Percentiles rank a stretch among this genome's conserved stretches.
phyloP scores from a whole-genome alignment of 2,113 vertebrate species.

The Heterochromis multidens region DNA sequence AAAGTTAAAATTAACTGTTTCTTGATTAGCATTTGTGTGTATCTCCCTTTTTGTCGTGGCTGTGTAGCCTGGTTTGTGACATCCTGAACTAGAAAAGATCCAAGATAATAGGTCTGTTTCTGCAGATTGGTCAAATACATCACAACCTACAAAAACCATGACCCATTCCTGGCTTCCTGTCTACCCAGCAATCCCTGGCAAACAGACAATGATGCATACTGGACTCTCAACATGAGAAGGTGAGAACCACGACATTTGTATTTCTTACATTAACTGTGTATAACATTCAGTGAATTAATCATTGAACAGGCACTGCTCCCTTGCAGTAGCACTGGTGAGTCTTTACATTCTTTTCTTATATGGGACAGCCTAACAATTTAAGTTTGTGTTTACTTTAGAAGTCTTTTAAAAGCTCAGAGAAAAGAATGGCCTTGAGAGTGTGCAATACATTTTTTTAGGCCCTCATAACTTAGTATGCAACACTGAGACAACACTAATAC shows the following conservation, averaged over 20 bases:
- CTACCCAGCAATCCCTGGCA: slow-evolving; percentile 94
- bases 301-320: no score
- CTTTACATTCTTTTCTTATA: background rate
- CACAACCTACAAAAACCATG: slow-evolving; percentile 87
- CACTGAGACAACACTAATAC: no score
- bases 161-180: slow-evolving; percentile 88
- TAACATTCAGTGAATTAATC: background rate
- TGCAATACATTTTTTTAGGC: background rate
- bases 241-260: slow-evolving; percentile 47
- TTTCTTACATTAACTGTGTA: background rate
- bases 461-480: background rate
- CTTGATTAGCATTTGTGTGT: background rate
- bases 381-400: background rate
- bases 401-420: accelerated
- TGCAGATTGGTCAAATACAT: slow-evolving; percentile 87
- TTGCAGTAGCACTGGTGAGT: background rate
- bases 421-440: no score
- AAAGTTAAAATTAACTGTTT: background rate
- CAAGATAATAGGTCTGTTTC: background rate
- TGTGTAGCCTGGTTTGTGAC: background rate
- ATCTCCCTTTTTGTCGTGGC: no score
- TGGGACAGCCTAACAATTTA: background rate
- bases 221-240: slow-evolving; percentile 89
- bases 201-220: slow-evolving; percentile 86
- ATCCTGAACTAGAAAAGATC: background rate